phyloP scores from a whole-genome alignment of 2,888 invertebrate species.

The Boloria euphrosyne region DNA sequence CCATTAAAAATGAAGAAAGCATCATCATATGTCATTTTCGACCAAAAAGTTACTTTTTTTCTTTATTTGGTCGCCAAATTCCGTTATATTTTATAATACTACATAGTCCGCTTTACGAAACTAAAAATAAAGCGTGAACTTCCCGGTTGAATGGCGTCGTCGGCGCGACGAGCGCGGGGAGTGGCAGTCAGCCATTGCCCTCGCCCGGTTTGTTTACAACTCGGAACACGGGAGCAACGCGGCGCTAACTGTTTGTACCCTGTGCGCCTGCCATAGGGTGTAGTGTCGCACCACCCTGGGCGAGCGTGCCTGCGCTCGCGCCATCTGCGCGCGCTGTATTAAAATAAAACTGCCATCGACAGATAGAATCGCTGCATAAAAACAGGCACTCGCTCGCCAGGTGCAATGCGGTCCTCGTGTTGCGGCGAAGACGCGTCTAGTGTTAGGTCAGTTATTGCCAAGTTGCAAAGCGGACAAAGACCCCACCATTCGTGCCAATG shows the following conservation, averaged over 20 bases:
- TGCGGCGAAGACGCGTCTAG: constrained; percentile 61
- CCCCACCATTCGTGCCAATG: constrained; percentile 59
- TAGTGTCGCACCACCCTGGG: constrained; percentile 50
- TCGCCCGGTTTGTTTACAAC: constrained; percentile 81
- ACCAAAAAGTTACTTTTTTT: neutral
- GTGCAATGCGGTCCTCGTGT: constrained; percentile 60
- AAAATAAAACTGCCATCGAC: constrained; percentile 74
- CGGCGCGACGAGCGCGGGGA: constrained; percentile 68
- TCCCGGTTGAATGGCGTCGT: constrained; percentile 81
- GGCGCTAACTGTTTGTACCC: constrained; percentile 66
- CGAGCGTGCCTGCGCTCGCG: constrained; percentile 59
- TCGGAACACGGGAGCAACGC: constrained; percentile 52
- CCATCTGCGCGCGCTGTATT: constrained; percentile 76
- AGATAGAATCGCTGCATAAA: constrained; percentile 63
- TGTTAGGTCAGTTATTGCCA: constrained; percentile 72
- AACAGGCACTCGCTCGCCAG: constrained; percentile 62
- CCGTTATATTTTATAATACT: constrained; percentile 46
- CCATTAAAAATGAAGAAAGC: too few species aligned
- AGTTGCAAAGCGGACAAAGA: constrained; percentile 55
- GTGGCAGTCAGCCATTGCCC: constrained; percentile 79
- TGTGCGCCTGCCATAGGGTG: constrained; percentile 59
- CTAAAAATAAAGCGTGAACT: constrained; percentile 81
- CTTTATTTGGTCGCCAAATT: constrained; percentile 28
- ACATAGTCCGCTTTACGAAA: constrained; percentile 63
- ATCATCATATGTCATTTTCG: neutral